A percentile compares a stretch with the other conserved stretches of the same genome.
phyloP scores from a whole-genome alignment of 2,797 vertebrate genomes.

The Sebastes jordani region DNA sequence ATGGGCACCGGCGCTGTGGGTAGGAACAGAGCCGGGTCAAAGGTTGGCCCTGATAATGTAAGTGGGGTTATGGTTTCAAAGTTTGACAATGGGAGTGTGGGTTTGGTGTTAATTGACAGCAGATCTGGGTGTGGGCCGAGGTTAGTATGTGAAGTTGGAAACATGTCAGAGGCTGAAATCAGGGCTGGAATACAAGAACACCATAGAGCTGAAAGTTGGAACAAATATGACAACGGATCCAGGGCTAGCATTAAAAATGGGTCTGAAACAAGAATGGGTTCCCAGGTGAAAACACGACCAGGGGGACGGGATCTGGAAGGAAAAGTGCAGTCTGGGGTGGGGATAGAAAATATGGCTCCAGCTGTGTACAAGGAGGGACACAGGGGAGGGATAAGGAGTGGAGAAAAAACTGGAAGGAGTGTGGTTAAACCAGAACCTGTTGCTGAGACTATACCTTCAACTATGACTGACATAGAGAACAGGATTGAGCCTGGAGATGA shows the following conservation, averaged over 20 bases:
- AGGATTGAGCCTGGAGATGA: constrained; percentile 4
- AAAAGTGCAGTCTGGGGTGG: constrained; percentile 63
- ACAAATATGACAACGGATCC: constrained; percentile 62
- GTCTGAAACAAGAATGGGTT: constrained; percentile 59
- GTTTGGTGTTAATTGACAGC: constrained; percentile 65
- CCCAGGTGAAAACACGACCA: constrained; percentile 67
- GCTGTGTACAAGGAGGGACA: constrained; percentile 47
- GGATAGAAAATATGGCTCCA: constrained; percentile 40
- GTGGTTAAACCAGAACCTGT: constrained; percentile 37
- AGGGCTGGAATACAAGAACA: constrained; percentile 56
- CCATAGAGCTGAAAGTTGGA: constrained; percentile 54
- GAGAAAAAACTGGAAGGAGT: constrained; percentile 35
- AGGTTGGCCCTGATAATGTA: constrained; percentile 58
- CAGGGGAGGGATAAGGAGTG: constrained; percentile 30
- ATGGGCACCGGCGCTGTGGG: constrained; percentile 76
- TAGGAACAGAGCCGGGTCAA: constrained; percentile 72
- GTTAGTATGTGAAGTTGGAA: constrained; percentile 47
- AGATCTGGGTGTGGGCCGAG: constrained; percentile 60
- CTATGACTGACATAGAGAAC: constrained; percentile 18
- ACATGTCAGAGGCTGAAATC: constrained; percentile 61
- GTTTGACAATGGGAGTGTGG: constrained; percentile 55
- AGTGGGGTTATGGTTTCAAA: constrained; percentile 54
- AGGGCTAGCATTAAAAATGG: constrained; percentile 55
- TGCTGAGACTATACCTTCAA: constrained; percentile 16
- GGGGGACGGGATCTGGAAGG: constrained; percentile 67